Percentiles rank a stretch among this genome's conserved stretches.
These are phyloP conservation scores for Chionomys nivalis DNA, from an alignment of 2,113 vertebrate species.

Conservation along the genomic window DNA sequence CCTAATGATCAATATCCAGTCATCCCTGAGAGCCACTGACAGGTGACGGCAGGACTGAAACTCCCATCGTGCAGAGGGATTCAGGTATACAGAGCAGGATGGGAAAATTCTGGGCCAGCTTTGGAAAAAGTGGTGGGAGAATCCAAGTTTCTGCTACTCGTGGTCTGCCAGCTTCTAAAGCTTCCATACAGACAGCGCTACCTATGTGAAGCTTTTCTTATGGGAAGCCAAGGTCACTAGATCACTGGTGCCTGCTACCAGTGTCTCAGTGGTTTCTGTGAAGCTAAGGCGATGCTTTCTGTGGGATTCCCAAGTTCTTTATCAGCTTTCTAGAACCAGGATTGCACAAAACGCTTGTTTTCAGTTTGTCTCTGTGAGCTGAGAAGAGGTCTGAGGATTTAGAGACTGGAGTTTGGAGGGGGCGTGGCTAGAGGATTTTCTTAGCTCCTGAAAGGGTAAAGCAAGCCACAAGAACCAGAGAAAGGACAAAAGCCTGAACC, in stretches of 20 bases:
- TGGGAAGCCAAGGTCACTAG: too few species aligned
- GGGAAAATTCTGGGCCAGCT: not conserved
- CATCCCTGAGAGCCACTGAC: not conserved
- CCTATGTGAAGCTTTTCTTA: accelerated
- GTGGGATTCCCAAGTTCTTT: not conserved
- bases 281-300: not conserved
- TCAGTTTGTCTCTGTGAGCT: too few species aligned
- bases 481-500: not conserved
- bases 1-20: too few species aligned
- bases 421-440: not conserved
- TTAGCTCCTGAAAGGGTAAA: not conserved
- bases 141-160: not conserved
- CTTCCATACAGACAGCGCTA: not conserved
- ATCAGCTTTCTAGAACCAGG: accelerated
- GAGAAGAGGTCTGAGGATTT: not conserved
- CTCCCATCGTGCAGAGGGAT: too few species aligned
- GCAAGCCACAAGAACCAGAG: not conserved
- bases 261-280: too few species aligned
- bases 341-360: accelerated
- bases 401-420: not conserved
- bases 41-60: accelerated
- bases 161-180: not conserved
- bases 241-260: not conserved
- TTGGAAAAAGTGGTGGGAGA: too few species aligned
- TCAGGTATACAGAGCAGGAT: accelerated